Conservation (phyloP, 2,113 vertebrate species). For the Alouatta palliata region DNA sequence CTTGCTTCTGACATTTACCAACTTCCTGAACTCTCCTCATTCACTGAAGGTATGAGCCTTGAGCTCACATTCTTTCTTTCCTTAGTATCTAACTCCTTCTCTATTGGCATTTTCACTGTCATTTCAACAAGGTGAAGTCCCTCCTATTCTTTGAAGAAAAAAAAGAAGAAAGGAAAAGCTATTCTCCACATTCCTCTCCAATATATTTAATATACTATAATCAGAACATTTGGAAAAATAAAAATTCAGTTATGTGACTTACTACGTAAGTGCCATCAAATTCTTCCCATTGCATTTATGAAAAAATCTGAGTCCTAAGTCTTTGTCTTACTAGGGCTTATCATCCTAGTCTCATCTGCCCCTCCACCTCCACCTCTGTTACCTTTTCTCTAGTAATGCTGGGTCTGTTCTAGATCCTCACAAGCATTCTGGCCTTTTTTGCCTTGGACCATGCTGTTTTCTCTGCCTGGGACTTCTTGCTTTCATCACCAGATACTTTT, state of each 20-base stretch:
- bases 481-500: not conserved
- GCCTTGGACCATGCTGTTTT: not conserved
- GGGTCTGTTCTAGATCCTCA: not conserved
- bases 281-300: not conserved
- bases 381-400: fast-evolving
- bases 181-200: not conserved
- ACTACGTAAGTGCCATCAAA: not conserved
- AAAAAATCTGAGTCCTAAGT: not conserved
- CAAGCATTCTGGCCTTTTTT: not conserved
- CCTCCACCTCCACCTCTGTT: not conserved
- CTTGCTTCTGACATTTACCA: not conserved
- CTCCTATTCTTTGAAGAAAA: not conserved
- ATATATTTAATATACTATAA: not conserved
- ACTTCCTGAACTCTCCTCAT: not conserved
- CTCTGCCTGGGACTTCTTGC: not conserved
- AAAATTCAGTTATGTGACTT: not conserved
- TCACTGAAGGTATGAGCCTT: not conserved
- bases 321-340: fast-evolving
- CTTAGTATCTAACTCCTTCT: not conserved
- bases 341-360: no score
- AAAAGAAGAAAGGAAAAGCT: not conserved
- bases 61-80: not conserved
- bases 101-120: not conserved
- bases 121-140: not conserved
- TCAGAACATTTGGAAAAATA: not conserved